Base-by-base conservation (phyloP, 2,888 invertebrate species). In the Polydrusus tereticollis region DNA sequence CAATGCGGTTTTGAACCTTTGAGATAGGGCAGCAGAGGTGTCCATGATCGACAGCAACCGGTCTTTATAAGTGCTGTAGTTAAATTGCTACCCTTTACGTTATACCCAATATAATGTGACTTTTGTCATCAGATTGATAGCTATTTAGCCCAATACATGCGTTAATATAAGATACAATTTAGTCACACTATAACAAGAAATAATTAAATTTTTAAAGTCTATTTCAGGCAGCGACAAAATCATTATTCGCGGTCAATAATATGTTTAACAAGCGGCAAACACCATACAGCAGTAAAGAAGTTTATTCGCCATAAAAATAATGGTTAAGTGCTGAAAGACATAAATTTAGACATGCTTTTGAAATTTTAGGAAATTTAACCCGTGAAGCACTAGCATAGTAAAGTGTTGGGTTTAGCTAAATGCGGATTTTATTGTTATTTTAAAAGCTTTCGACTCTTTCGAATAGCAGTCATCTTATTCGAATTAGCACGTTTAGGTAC, bases 281-380 rank as follows among this genome's bases (percentile, higher is more conserved):
- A 45, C 69, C 58, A 45, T 55, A 63, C 43, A 18, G 62, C 69
- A 43, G 68, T 72, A 65, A 73, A 72, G 68, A 68, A 65, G 72
- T 74, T 74, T 68, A 74, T 71, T 71, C 18, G 52, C 64, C 74
- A 68, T 74, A 74, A 74, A 74, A 74, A 71, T 74, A 68, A 74
- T 74, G 69, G 67, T 52, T 65, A 50, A 20, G 65, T 60, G 73
- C 16, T 69, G 73, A 73, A 69, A 62, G 69, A 73, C 66, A 60
- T 73, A 66, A 66, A 73, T 57, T 73, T 62, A 73, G 55, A 55
- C 65, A 73, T 69, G 73, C 73, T 69, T 70, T 73, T 73, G 73
- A 70, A 45, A 66, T 60, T 60, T 71, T 66, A 23, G 66, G 55
- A 71, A 69, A 73, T 66, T 47, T 43, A 50, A 43, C 52, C 57